Conservation (phyloP, 2,797 vertebrate genomes). For the Gambusia yucatana region DNA sequence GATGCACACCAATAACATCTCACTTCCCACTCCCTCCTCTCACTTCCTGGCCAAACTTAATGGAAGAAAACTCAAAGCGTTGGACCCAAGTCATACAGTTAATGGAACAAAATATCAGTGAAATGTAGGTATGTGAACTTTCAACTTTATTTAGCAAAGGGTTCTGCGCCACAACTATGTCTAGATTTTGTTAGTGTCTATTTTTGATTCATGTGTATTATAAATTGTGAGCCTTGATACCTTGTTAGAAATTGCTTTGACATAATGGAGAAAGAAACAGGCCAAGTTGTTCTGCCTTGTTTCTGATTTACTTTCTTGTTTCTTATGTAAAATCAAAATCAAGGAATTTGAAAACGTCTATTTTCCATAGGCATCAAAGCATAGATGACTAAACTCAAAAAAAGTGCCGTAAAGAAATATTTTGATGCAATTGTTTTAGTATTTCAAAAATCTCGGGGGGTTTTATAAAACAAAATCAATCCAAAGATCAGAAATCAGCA, state of each 20-base stretch:
- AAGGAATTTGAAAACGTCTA: neutral
- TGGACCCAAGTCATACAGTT: neutral
- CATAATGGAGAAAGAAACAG: neutral
- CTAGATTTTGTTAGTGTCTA: neutral
- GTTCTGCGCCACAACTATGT: neutral
- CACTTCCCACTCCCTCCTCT: slow-evolving; percentile 45
- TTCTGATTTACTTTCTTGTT: neutral
- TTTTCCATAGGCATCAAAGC: neutral
- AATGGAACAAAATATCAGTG: neutral
- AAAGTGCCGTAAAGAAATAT: neutral
- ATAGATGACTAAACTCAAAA: neutral
- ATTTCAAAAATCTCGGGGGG: too few species aligned
- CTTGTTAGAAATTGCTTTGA: neutral
- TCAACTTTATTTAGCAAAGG: neutral
- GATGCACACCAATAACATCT: slow-evolving; percentile 21
- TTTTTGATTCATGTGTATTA: neutral
- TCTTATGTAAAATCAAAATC: neutral
- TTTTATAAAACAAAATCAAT: too few species aligned
- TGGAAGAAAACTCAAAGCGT: slow-evolving; percentile 1
- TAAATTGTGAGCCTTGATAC: neutral
- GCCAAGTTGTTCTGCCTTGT: neutral
- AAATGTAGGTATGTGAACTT: neutral
- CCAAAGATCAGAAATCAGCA: slow-evolving; percentile 15
- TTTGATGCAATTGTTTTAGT: neutral
- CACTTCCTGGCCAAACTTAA: slow-evolving; percentile 53